Conservation (phyloP, 2,797 vertebrate species). For the Orestias chungarensis region DNA sequence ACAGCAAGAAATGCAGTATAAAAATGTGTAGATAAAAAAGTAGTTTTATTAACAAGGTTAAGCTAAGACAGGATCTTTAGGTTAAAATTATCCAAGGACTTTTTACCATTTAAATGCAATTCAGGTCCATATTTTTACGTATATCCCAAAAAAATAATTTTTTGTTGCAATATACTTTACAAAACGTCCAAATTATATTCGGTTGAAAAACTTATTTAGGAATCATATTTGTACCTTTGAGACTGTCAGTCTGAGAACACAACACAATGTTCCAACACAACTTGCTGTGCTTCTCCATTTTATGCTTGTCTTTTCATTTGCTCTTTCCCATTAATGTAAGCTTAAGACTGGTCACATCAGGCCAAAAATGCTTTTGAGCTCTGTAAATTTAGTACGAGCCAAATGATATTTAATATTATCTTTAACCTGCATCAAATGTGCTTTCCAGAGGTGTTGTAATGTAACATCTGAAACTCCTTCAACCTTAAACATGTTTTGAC, state of each 20-base stretch:
- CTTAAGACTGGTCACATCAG: conserved; percentile 7
- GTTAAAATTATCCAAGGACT: conserved; percentile 24
- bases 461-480: conserved; percentile 34
- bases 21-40: conserved; percentile 27
- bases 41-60: conserved; percentile 17
- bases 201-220: background rate
- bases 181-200: background rate
- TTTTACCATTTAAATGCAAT: background rate
- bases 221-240: background rate
- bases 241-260: background rate
- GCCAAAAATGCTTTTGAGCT: conserved; percentile 31
- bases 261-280: background rate
- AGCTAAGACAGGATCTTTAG: conserved; percentile 24
- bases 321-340: background rate
- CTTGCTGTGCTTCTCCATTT: background rate
- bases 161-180: background rate
- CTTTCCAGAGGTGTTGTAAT: conserved; percentile 39
- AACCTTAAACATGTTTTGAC: conserved; percentile 47
- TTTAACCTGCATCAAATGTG: conserved; percentile 28
- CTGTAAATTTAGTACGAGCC: conserved; percentile 31
- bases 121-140: background rate
- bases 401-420: conserved; percentile 33
- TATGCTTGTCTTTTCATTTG: background rate
- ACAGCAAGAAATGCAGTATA: conserved; percentile 2
- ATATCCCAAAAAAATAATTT: background rate